These are phyloP conservation scores for Chloebia gouldiae DNA, from an alignment of 2,113 vertebrate genomes.

Conservation along the genomic window DNA sequence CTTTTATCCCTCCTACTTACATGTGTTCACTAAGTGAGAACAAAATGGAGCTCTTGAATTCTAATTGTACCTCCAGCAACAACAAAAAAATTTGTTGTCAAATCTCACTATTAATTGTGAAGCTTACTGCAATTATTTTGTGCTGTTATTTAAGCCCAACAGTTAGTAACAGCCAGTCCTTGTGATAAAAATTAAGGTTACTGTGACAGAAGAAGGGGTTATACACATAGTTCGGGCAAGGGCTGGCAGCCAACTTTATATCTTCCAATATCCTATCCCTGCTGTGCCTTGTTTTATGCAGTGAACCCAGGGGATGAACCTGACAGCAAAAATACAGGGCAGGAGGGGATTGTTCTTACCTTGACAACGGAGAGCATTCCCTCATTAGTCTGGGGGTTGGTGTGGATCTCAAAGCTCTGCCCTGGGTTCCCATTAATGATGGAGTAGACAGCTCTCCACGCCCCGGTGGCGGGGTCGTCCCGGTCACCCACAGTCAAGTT, in stretches of 20 bases:
- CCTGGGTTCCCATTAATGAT: constrained; percentile 93
- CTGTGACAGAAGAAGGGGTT: background rate
- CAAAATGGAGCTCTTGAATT: background rate
- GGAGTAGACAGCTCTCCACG: constrained; percentile 90
- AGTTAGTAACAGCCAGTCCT: background rate
- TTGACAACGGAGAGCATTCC: constrained; percentile 96
- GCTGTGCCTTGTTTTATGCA: background rate
- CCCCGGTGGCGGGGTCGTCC: constrained; percentile 89
- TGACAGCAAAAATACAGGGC: background rate
- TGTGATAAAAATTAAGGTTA: background rate
- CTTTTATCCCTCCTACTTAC: background rate
- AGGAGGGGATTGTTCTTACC: constrained; percentile 68
- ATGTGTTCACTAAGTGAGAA: background rate
- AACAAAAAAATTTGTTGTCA: background rate
- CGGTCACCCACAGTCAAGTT: constrained; percentile 92
- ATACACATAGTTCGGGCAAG: background rate
- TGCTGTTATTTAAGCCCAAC: background rate
- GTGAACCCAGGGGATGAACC: background rate
- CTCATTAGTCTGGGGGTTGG: constrained; percentile 93
- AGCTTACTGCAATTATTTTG: background rate
- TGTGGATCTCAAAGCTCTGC: constrained; percentile 92
- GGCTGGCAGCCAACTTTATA: background rate
- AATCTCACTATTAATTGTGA: background rate
- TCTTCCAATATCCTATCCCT: background rate
- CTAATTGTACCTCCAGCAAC: background rate